Evolutionary conservation across 2,797 vertebrate genomes (phyloP).

Genomic region (Australoheros facetus): DNA sequence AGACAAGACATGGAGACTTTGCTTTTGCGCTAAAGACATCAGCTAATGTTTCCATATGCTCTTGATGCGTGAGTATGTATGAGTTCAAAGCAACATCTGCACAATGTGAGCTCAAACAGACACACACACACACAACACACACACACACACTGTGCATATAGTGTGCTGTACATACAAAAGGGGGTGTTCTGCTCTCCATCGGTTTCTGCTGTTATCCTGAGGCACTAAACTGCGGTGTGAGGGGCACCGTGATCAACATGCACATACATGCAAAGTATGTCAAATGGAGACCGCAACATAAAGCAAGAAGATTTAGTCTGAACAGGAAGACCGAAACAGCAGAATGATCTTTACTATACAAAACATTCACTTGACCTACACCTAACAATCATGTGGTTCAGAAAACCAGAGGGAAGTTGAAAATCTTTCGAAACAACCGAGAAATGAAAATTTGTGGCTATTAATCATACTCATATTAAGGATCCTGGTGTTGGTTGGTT

Average conservation of each 20-base stretch:
- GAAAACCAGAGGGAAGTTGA: neutral
- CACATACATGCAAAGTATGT: constrained; percentile 63
- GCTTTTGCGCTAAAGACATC: constrained; percentile 24
- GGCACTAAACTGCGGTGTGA: constrained; percentile 38
- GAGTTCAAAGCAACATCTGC: constrained; percentile 8
- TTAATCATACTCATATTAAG: too few species aligned
- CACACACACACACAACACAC: neutral
- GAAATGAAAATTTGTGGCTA: neutral
- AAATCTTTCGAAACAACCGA: neutral
- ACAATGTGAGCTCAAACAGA: neutral
- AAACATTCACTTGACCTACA: neutral
- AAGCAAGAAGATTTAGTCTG: constrained; percentile 17
- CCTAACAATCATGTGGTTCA: neutral
- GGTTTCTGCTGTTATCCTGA: constrained; percentile 33
- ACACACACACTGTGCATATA: neutral
- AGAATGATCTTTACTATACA: neutral
- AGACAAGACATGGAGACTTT: constrained; percentile 54
- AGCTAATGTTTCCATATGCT: constrained; percentile 8
- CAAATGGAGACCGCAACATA: constrained; percentile 33
- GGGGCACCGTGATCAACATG: constrained; percentile 48
- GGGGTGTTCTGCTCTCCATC: constrained; percentile 28
- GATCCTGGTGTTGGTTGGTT: neutral
- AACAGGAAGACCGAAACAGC: constrained; percentile 17
- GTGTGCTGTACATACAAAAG: neutral
- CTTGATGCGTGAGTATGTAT: neutral